Evolutionary conservation across 2,113 vertebrate species (phyloP), one percentile per base, ranked within the genome.

Genomic region (Daubentonia madagascariensis): DNA sequence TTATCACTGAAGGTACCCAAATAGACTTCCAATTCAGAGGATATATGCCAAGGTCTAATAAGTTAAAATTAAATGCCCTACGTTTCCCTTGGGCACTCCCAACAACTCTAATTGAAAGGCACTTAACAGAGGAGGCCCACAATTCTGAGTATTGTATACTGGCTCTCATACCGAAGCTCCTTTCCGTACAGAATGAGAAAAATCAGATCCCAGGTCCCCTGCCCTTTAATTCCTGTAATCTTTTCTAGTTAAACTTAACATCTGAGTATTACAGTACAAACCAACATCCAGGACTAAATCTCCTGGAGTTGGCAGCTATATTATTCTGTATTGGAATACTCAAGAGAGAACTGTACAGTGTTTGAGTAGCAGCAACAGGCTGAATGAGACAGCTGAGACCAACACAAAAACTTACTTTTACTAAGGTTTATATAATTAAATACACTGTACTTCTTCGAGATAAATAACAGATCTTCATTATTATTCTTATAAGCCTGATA

Each of bases 21-120:
- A 96, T 22, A 96, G 87, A 93, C n/a, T 84, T 94, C 81, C 17
- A 40, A 75, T 89, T 91, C 37, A 86, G 65, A 91, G 80, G 54
- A 93, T 85, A 52, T 25, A 89, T 25, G 22, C 73, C 48, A 95
- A 87, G 75, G 57, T 78, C 76, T 89, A 91, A 83, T 68, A 86
- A 14, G 6, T 89, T 95, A 96, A 85, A 97, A 95, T 94, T 94
- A 92, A 95, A 98, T 1, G 23, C 8, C 86, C 83, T 79, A 52
- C 65, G 40, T 88, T 96, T 76, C 72, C 78, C 78, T 59, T 79
- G 54, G 81, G 81, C 85, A 79, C 84, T 93, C 73, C 79, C 89
- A 91, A 93, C 54, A 88, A 94, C n/a, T 97, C 59, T 89, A 94
- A 96, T 83, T 96, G 73, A 97, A 96, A 96, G 95, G 65, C 94